phyloP scores from a whole-genome alignment of 2,797 vertebrate genomes.

The Squalus acanthias region DNA sequence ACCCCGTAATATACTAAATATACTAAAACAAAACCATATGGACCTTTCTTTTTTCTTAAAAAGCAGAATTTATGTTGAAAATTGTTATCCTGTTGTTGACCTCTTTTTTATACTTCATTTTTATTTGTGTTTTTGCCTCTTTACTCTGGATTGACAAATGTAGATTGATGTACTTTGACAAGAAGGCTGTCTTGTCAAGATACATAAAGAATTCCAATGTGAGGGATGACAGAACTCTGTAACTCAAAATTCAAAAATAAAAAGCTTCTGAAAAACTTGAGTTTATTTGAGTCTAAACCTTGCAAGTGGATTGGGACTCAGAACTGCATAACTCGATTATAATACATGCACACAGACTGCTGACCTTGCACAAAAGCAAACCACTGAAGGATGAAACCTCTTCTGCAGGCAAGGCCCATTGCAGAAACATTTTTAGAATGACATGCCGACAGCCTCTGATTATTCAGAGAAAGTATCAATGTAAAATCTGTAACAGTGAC shows the following conservation, averaged over 20 bases:
- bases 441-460: background rate
- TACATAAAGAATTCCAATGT: background rate
- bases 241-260: background rate
- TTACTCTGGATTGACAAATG: background rate
- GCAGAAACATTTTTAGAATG: background rate
- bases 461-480: background rate
- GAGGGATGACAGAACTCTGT: background rate
- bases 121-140: background rate
- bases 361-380: background rate
- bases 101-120: background rate
- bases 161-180: background rate
- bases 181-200: background rate
- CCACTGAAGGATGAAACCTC: background rate
- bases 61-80: background rate
- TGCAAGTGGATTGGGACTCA: background rate
- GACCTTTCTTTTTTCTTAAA: background rate
- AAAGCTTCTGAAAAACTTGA: slow-evolving; percentile 5
- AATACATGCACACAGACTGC: background rate
- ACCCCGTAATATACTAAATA: background rate
- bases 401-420: background rate
- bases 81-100: background rate
- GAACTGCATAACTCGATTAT: background rate
- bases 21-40: background rate
- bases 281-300: background rate
- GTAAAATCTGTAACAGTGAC: background rate